Percentiles rank a stretch among this genome's conserved stretches.
These are phyloP conservation scores for Melozone crissalis DNA, from an alignment of 2,113 vertebrate species.

Conservation along the genomic window DNA sequence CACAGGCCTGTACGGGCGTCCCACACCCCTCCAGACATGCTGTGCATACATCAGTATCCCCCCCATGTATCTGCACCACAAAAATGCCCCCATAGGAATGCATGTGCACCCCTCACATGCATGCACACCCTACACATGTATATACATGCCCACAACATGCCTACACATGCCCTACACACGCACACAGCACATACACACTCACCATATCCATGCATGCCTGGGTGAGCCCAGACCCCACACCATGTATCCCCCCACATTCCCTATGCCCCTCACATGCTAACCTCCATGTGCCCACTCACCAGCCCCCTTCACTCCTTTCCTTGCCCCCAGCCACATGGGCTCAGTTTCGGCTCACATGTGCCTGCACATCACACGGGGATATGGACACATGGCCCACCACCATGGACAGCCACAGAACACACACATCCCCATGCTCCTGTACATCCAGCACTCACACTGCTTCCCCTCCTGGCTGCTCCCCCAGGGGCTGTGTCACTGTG, in stretches of 20 bases:
- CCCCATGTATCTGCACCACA: accelerated
- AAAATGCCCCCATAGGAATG: not conserved
- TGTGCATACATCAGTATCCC: accelerated
- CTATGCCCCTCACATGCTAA: not conserved
- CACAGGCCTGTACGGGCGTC: not conserved
- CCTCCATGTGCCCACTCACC: too few species aligned
- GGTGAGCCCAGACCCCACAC: not conserved
- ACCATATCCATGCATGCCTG: accelerated
- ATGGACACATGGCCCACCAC: accelerated
- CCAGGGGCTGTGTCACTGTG: accelerated
- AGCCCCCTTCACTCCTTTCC: not conserved
- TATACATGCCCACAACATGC: accelerated
- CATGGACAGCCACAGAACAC: accelerated
- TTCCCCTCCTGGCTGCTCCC: not conserved
- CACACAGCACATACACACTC: not conserved
- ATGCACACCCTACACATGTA: accelerated
- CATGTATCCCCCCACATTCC: not conserved
- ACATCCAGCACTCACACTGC: not conserved
- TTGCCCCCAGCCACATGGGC: accelerated
- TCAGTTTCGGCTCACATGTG: accelerated
- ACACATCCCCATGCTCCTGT: accelerated
- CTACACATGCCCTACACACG: not conserved
- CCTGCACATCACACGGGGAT: not conserved
- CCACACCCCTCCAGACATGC: not conserved
- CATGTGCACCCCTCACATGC: accelerated